Evolutionary conservation across 2,888 invertebrate species (phyloP).

Genomic region (Mythimna vitellina): DNA sequence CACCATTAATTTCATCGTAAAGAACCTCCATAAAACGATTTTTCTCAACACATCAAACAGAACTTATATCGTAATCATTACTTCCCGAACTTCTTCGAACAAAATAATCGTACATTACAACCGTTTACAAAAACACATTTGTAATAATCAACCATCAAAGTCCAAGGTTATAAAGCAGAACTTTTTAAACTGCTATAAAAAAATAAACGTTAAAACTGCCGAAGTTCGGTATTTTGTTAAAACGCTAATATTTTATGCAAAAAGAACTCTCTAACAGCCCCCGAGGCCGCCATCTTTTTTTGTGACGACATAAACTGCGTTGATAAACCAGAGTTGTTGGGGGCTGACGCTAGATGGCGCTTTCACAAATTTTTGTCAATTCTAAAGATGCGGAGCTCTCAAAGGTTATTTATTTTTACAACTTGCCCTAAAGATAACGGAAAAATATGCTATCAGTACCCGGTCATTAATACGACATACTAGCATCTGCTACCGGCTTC

Average conservation of each 20-base stretch:
- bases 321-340: conserved; percentile 25
- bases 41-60: conserved; percentile 15
- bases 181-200: conserved; percentile 53
- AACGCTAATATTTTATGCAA: conserved; percentile 48
- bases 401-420: conserved; percentile 1
- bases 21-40: neutral
- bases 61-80: conserved; percentile 39
- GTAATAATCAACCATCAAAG: conserved; percentile 48
- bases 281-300: conserved; percentile 47
- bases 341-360: conserved; percentile 37
- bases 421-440: neutral
- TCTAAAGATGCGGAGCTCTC: neutral
- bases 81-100: conserved; percentile 14
- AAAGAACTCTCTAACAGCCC: conserved; percentile 35
- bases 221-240: conserved; percentile 44
- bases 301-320: conserved; percentile 38
- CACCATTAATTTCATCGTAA: neutral
- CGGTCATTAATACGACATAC: neutral
- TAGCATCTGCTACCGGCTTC: neutral
- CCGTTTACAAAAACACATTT: conserved; percentile 45
- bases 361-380: conserved; percentile 26
- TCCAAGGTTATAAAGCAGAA: conserved; percentile 26
- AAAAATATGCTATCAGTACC: neutral
- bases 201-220: conserved; percentile 34
- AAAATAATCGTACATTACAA: conserved; percentile 20